Conservation (phyloP, 2,888 invertebrate genomes). For the Dynastes grantii region DNA sequence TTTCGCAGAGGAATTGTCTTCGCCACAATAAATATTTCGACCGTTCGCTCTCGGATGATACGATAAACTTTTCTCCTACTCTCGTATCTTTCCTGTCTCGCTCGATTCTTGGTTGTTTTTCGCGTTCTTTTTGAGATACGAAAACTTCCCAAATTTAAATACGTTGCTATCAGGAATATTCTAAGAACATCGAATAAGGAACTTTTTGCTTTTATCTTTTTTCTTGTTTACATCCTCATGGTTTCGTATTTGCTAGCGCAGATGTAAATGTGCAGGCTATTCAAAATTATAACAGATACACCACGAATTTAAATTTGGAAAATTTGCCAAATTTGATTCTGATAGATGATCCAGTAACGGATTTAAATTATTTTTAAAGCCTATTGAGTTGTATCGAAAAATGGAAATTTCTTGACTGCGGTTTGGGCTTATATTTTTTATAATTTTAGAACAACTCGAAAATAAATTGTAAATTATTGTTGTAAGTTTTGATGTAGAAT, state of each 20-base stretch:
- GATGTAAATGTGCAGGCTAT: not conserved
- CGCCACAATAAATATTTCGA: slow-evolving; percentile 44
- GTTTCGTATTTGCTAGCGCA: not conserved
- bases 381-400: too few species aligned
- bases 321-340: too few species aligned
- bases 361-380: too few species aligned
- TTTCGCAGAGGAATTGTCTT: slow-evolving; percentile 39
- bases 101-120: slow-evolving; percentile 19
- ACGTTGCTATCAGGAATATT: slow-evolving; percentile 36
- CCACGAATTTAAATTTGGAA: too few species aligned
- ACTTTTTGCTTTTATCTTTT: slow-evolving; percentile 11
- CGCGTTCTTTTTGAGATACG: slow-evolving; percentile 27
- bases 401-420: too few species aligned
- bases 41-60: slow-evolving; percentile 26
- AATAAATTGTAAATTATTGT: too few species aligned
- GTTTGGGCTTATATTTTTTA: too few species aligned
- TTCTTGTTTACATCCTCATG: slow-evolving; percentile 15
- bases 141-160: slow-evolving; percentile 40
- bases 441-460: too few species aligned
- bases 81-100: slow-evolving; percentile 34
- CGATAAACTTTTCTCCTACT: slow-evolving; percentile 37
- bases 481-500: too few species aligned
- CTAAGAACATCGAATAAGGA: slow-evolving; percentile 25
- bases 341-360: too few species aligned
- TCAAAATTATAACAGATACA: too few species aligned